These are phyloP conservation scores for Arctocebus calabarensis DNA, from an alignment of 2,797 vertebrate genomes.

Conservation along the genomic window DNA sequence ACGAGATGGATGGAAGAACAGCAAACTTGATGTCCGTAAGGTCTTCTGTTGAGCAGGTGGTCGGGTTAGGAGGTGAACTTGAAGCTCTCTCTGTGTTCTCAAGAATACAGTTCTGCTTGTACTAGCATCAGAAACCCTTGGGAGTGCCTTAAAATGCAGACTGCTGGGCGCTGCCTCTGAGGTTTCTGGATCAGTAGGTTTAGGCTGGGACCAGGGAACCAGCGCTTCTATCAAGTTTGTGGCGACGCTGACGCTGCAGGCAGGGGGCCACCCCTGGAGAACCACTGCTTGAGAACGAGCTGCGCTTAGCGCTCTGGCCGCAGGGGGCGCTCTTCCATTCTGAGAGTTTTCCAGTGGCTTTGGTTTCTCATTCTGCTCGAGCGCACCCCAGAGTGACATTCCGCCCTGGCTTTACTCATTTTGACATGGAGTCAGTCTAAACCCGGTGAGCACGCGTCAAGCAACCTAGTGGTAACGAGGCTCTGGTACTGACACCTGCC, in stretches of 20 bases:
- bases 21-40: neutral
- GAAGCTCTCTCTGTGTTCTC: neutral
- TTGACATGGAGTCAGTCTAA: slow-evolving; percentile 74
- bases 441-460: slow-evolving; percentile 81
- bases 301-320: neutral
- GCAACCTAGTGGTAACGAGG: slow-evolving; percentile 76
- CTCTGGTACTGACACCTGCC: slow-evolving; percentile 66
- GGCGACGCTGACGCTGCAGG: neutral
- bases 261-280: rapidly evolving
- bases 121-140: neutral
- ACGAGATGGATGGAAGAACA: neutral
- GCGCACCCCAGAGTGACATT: slow-evolving; percentile 47
- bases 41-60: neutral
- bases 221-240: neutral
- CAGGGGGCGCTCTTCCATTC: neutral
- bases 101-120: neutral
- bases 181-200: neutral
- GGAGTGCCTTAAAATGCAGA: neutral
- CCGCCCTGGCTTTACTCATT: slow-evolving; percentile 80
- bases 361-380: slow-evolving; percentile 44
- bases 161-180: neutral
- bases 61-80: neutral
- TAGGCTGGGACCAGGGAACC: neutral
- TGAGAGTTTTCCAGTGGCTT: neutral
- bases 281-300: neutral